Base-by-base conservation (phyloP, 2,888 invertebrate species). In the Rotaria socialis region DNA sequence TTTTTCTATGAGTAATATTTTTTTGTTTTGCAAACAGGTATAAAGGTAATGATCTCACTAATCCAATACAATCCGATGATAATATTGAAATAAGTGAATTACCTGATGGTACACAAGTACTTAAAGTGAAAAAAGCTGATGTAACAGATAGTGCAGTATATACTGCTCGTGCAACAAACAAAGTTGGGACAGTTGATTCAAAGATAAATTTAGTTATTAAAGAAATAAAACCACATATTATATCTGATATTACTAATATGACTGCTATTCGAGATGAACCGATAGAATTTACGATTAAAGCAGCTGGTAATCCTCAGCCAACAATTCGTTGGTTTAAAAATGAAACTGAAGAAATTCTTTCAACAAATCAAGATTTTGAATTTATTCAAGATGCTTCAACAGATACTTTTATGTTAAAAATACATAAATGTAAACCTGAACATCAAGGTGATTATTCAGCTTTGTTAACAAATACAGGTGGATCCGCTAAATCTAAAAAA, bases 301-400 rank as follows among this genome's bases (percentile, higher is more conserved):
- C 85, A 60, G 84, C 56, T 50, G 86, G 87, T 41, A 90, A 90
- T 84, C 89, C 89, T 1, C 88, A 89, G 74, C 88, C 89, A 16
- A 89, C 89, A 19, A 90, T 86, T 24, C 85, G 85, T 80, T 86
- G 86, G 86, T 84, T 85, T 41, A 86, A 85, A 56, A 86, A 86
- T 84, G 85, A 86, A n/a, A 56, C 74, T 41, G 56, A 58, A 41
- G 60, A 85, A 43, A 27, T n/a, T 35, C 67, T 84, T 50, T 19
- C 67, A 35, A 60, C 84, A 50, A 55, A 86, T 50, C 35, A 85
- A 50, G 86, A 86, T 58, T 50, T 47, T 24, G 80, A 85, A 47
- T n/a, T 80, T 4, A 47, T 80, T 47, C 47, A 47, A n/a, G 80
- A 80, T 80, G 19, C 4, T 11, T 24, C 43, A 47, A 14, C 80